Evolutionary conservation across 2,113 vertebrate genomes (phyloP), one percentile per base, ranked within the genome.

Genomic region (Pogonocichla stellata): DNA sequence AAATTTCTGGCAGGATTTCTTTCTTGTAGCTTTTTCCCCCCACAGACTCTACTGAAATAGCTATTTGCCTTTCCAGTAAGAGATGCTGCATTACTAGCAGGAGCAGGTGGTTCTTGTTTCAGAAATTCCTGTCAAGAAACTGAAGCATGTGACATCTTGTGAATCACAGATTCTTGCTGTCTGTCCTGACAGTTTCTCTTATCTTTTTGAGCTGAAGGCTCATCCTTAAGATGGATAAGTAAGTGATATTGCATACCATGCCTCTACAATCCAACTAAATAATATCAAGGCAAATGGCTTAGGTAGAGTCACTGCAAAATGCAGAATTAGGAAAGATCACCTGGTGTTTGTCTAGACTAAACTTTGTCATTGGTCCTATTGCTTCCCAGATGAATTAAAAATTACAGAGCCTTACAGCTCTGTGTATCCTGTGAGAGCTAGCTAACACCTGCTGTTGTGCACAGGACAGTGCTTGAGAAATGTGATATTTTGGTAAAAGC

Each of bases 21-120:
- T 83, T 60, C 69, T 84, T 81, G 69, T 53, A 71, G 88, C 42
- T 29, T 90, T 75, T 43, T 54, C 19, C 1, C 2, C 9, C 40
- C 36, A 19, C 45, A 53, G 48, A 84, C 80, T 92, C 42, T 78
- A 67, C 86, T 61, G 60, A 87, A 97, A 93, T 88, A 80, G 58
- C 83, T 78, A 43, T 36, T 92, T 81, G 90, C 74, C 78, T 95
- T 91, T 81, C 87, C 87, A 92, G 14, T 50, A 73, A 62, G 84
- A 87, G 69, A 78, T 78, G 82, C 64, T 81, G 69, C 75, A 19
- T 80, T 90, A 90, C 75, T 88, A 92, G 54, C 67, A 70, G 75
- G 50, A 95, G 86, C 95, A 93, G 94, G 94, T 95, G 94, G 92
- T 88, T 96, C 88, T 93, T 5, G 43, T 95, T 92, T 93, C 80